Evolutionary conservation across 2,797 vertebrate genomes (phyloP).

Genomic region (Liasis olivaceus): DNA sequence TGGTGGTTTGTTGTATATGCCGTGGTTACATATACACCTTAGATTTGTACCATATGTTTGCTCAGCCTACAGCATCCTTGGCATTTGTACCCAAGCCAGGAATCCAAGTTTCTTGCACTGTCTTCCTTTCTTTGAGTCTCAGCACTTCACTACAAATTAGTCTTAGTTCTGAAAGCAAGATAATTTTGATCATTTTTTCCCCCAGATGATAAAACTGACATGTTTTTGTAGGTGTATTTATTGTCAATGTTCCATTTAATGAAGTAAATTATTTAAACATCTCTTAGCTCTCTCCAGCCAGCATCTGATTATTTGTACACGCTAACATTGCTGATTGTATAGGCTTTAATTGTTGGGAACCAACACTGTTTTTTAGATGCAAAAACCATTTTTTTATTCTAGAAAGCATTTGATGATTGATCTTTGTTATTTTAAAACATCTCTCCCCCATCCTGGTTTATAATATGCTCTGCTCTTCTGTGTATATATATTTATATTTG

Average conservation of each 20-base stretch:
- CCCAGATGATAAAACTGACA: slow-evolving; percentile 8
- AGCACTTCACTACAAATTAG: not conserved
- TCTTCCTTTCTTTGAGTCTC: not conserved
- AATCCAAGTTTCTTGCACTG: not conserved
- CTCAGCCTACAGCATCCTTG: not conserved
- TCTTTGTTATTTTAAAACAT: not conserved
- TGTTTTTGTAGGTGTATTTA: not conserved
- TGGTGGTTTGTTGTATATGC: not conserved
- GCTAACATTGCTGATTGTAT: not conserved
- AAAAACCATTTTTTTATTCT: not conserved
- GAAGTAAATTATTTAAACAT: slow-evolving; percentile 17
- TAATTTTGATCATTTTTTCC: not conserved
- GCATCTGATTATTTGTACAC: not conserved
- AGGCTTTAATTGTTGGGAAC: not conserved
- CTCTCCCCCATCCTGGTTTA: not conserved
- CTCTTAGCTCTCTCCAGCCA: not conserved
- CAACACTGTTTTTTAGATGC: not conserved
- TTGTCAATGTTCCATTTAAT: not conserved
- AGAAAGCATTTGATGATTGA: not conserved
- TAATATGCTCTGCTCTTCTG: slow-evolving; percentile 5
- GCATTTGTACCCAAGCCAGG: not conserved
- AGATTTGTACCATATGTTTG: not conserved
- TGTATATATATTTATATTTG: slow-evolving; percentile 12
- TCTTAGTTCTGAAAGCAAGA: not conserved
- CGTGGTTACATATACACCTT: not conserved